Conservation (phyloP, 2,888 invertebrate species). For the Acrocyrtus sp. region DNA sequence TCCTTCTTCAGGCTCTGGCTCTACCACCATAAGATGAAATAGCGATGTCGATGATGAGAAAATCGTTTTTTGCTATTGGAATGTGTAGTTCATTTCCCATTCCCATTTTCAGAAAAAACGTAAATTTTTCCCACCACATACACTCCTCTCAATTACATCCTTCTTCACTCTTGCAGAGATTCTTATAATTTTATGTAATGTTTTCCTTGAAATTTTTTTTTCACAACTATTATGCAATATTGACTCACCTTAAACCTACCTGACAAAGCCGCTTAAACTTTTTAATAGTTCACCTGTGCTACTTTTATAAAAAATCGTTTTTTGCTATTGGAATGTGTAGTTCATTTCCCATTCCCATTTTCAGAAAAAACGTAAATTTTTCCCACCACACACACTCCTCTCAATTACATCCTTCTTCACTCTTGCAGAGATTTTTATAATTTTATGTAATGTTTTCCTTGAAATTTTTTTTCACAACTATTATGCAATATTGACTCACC, state of each 20-base stretch:
- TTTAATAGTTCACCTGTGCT: too few species aligned
- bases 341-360: constrained; percentile 14
- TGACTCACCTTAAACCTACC: too few species aligned
- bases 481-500: background rate
- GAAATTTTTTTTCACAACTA: constrained; percentile 4
- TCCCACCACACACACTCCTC: constrained; percentile 2
- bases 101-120: constrained; percentile 1
- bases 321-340: background rate
- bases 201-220: constrained; percentile 27
- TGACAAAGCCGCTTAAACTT: too few species aligned
- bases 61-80: background rate
- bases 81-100: constrained; percentile 25
- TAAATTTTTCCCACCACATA: constrained; percentile 12
- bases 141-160: background rate
- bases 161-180: background rate
- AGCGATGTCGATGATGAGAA: too few species aligned
- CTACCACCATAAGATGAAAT: too few species aligned
- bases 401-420: background rate
- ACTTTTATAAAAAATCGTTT: too few species aligned
- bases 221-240: background rate
- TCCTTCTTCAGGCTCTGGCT: too few species aligned
- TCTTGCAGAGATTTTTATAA: background rate
- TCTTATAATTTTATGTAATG: constrained; percentile 21
- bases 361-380: background rate
- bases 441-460: constrained; percentile 36